Evolutionary conservation across 2,797 vertebrate species (phyloP).

Genomic region (Avahi laniger): DNA sequence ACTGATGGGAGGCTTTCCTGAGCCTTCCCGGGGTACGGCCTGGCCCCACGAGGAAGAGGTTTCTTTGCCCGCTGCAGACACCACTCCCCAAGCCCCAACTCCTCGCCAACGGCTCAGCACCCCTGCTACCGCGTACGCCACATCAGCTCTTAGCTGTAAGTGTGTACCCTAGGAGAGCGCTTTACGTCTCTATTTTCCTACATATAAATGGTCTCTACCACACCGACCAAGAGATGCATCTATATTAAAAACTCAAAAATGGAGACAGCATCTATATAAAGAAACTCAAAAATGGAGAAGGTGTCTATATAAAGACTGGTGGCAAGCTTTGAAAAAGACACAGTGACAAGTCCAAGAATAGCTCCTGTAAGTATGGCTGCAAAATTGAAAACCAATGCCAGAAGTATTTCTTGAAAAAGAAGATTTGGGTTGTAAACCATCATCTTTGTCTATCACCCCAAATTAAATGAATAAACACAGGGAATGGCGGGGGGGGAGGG

Average conservation of each 20-base stretch:
- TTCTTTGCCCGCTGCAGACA: not conserved
- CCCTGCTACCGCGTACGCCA: not conserved
- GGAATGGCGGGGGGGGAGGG: not conserved
- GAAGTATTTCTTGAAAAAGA: constrained; percentile 34
- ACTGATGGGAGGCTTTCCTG: not conserved
- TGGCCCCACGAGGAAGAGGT: not conserved
- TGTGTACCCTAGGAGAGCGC: not conserved
- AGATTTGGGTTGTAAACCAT: constrained; percentile 47
- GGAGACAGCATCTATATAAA: constrained; percentile 63
- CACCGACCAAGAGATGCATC: not conserved
- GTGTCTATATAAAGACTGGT: constrained; percentile 60
- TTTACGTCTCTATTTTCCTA: not conserved
- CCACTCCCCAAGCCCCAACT: not conserved
- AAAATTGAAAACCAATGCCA: constrained; percentile 5
- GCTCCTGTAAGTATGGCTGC: constrained; percentile 16
- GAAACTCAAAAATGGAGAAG: constrained; percentile 55
- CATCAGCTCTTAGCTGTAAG: not conserved
- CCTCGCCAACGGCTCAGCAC: not conserved
- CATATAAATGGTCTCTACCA: not conserved
- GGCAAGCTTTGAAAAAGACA: constrained; percentile 31
- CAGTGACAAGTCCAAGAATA: constrained; percentile 59
- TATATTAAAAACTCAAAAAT: constrained; percentile 47
- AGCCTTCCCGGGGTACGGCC: not conserved
- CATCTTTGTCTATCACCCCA: constrained; percentile 47
- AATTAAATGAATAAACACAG: constrained; percentile 45